Evolutionary conservation across 2,797 vertebrate species (phyloP).

Genomic region (Pantherophis alleghaniensis): DNA sequence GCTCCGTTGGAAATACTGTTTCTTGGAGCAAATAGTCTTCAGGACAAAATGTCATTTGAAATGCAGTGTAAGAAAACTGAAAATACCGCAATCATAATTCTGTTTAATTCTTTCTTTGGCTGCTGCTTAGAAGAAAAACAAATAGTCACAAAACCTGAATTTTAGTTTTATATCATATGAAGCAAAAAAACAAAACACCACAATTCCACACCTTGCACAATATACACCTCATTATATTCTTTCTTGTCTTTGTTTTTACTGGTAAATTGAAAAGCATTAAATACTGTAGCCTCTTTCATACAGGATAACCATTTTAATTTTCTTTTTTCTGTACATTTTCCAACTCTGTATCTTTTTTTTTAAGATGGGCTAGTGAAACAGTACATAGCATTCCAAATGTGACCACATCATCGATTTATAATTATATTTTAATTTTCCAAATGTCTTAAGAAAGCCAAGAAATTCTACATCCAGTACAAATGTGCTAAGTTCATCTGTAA

Average conservation of each 20-base stretch:
- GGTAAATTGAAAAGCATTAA: not conserved
- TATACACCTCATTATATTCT: not conserved
- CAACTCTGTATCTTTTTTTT: not conserved
- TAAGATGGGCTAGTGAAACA: not conserved
- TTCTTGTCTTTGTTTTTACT: not conserved
- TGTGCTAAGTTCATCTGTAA: not conserved
- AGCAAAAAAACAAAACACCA: not conserved
- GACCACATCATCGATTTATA: not conserved
- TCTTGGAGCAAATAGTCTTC: not conserved
- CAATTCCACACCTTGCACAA: not conserved
- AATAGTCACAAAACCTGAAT: not conserved
- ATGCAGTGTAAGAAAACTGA: not conserved
- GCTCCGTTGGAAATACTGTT: not conserved
- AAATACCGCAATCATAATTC: not conserved
- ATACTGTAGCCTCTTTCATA: not conserved
- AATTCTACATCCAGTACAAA: not conserved
- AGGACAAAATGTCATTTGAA: not conserved
- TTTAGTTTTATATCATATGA: not conserved
- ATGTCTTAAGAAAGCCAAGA: not conserved
- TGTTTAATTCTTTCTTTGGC: not conserved
- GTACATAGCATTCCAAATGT: not conserved
- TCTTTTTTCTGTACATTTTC: not conserved
- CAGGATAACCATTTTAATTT: not conserved
- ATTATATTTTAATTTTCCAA: conserved; percentile 28
- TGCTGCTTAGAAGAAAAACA: not conserved